These are phyloP conservation scores for Parapristionchus giblindavisi DNA, from an alignment of 2,888 invertebrate species.

Conservation along the genomic window DNA sequence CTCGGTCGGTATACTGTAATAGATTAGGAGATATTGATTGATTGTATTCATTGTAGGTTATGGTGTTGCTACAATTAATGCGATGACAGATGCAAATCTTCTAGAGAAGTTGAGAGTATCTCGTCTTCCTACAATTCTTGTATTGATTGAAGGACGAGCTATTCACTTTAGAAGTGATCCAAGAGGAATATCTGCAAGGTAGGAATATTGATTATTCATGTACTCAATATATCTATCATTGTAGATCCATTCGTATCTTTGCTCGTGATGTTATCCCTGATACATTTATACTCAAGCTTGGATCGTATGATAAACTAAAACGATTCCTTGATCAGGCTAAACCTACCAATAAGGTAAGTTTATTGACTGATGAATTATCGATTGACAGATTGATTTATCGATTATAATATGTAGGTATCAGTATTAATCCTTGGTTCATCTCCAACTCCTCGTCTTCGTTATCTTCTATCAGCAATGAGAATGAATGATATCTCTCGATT, in stretches of 20 bases:
- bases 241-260: conserved; percentile 65
- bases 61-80: conserved; percentile 72
- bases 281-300: conserved; percentile 54
- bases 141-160: conserved; percentile 71
- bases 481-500: conserved; percentile 63
- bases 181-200: conserved; percentile 57
- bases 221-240: conserved; percentile 11
- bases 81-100: conserved; percentile 69
- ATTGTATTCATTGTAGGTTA: conserved; percentile 66
- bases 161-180: conserved; percentile 64
- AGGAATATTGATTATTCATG: background rate
- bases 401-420: conserved; percentile 50
- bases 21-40: background rate
- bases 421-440: conserved; percentile 62
- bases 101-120: conserved; percentile 70
- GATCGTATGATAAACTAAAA: conserved; percentile 49
- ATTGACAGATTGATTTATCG: background rate
- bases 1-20: conserved; percentile 66
- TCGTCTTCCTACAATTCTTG: conserved; percentile 71
- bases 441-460: conserved; percentile 60
- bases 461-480: conserved; percentile 66
- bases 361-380: background rate
- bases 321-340: conserved; percentile 65
- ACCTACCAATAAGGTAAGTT: conserved; percentile 58
- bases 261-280: conserved; percentile 70